phyloP scores from a whole-genome alignment of 53 echinoderm and acorn worm genomes.

The Pentamera pediparva region DNA sequence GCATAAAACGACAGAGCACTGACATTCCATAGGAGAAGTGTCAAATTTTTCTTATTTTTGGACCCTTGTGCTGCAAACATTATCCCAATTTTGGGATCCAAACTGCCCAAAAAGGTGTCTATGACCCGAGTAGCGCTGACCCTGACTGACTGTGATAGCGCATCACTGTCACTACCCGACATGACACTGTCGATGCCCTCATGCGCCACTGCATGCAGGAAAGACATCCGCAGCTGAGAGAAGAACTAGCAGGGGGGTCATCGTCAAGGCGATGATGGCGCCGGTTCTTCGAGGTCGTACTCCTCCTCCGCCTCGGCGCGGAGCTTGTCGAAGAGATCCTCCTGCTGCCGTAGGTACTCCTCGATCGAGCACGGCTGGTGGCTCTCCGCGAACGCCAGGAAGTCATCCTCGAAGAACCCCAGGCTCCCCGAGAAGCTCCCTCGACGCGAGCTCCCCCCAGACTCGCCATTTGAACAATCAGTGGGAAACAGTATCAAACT shows the following conservation, averaged over 20 bases:
- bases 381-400: conserved; percentile 27
- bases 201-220: not conserved
- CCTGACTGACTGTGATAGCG: not conserved
- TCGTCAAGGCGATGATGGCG: conserved; percentile 51
- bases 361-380: conserved; percentile 28
- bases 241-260: conserved; percentile 60
- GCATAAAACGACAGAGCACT: too few species aligned
- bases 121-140: too few species aligned
- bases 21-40: too few species aligned
- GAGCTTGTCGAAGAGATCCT: conserved; percentile 15
- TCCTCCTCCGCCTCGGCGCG: conserved; percentile 14
- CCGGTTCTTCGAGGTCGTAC: conserved; percentile 15
- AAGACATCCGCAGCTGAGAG: conserved; percentile 69
- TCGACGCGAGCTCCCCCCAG: conserved; percentile 1
- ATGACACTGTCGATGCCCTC: not conserved
- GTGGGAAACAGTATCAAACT: too few species aligned
- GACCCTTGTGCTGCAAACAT: too few species aligned
- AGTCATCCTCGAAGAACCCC: conserved; percentile 31
- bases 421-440: conserved; percentile 24
- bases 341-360: conserved; percentile 25
- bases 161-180: not conserved
- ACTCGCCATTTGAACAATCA: too few species aligned
- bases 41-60: too few species aligned
- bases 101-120: too few species aligned
- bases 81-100: too few species aligned